Conservation (phyloP, 2,113 vertebrate species). For the Lycocorax pyrrhopterus region DNA sequence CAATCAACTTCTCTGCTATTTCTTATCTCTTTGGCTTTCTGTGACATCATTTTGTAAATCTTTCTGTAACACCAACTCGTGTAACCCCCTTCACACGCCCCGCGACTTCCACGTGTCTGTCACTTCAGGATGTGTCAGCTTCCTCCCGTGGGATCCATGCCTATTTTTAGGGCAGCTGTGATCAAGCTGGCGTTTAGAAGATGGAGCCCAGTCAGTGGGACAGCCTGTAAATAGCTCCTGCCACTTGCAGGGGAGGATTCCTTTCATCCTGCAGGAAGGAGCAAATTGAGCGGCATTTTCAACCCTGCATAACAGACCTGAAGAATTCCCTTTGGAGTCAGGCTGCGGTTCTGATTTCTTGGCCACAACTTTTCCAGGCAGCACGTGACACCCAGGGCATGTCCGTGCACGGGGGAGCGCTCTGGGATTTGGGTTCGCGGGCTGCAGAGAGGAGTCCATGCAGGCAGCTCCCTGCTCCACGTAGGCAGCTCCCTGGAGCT, state of each 20-base stretch:
- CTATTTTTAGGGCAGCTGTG: background rate
- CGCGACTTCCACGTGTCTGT: background rate
- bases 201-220: background rate
- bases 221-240: background rate
- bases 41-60: background rate
- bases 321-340: background rate
- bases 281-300: background rate
- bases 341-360: background rate
- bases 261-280: background rate
- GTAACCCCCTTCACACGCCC: background rate
- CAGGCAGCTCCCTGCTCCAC: slow-evolving; percentile 15
- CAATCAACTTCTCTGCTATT: background rate
- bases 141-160: slow-evolving; percentile 10
- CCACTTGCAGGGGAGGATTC: background rate
- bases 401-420: background rate
- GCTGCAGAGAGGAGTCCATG: slow-evolving; percentile 24
- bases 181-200: background rate
- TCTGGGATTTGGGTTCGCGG: background rate
- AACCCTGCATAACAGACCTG: background rate
- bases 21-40: background rate
- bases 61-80: background rate
- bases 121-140: background rate
- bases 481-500: background rate
- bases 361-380: background rate
- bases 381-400: background rate